These are phyloP conservation scores for Stenoptilia bipunctidactyla DNA, from an alignment of 2,888 invertebrate species.

Conservation along the genomic window DNA sequence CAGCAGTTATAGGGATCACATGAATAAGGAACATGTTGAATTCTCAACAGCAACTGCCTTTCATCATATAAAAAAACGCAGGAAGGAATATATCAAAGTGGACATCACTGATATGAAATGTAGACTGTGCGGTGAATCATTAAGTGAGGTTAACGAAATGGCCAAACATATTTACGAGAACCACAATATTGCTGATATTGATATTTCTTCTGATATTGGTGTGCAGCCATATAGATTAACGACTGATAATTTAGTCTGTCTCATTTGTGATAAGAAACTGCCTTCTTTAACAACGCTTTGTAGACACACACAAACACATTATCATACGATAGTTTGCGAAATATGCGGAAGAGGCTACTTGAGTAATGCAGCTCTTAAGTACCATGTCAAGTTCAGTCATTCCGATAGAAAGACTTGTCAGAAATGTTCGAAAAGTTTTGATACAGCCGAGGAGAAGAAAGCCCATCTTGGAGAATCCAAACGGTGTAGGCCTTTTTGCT, in stretches of 20 bases:
- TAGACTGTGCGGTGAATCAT: conserved; percentile 8
- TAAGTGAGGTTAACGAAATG: conserved; percentile 10
- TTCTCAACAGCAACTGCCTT: conserved; percentile 10
- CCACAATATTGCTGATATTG: conserved; percentile 11
- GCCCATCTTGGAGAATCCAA: conserved; percentile 9
- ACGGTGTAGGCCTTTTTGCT: not conserved
- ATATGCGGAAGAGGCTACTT: conserved; percentile 16
- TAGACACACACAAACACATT: conserved; percentile 16
- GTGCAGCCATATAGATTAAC: conserved; percentile 15
- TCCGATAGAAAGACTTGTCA: conserved; percentile 6
- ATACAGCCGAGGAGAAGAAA: conserved; percentile 19
- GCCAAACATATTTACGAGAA: conserved; percentile 14
- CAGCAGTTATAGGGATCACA: conserved; percentile 39
- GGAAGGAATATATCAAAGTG: conserved; percentile 6
- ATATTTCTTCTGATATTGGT: conserved; percentile 8
- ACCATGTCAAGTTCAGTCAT: conserved; percentile 6
- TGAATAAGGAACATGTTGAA: conserved; percentile 36
- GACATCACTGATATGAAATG: conserved; percentile 16
- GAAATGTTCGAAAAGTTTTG: conserved; percentile 14
- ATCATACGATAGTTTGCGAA: conserved; percentile 14
- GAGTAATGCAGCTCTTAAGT: conserved; percentile 6
- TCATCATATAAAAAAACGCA: conserved; percentile 9
- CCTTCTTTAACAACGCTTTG: conserved; percentile 9
- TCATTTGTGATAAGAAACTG: conserved; percentile 14
- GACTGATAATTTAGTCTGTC: conserved; percentile 11